Base-by-base conservation (phyloP, 2,113 vertebrate genomes). In the Myanophis thanlyinensis region DNA sequence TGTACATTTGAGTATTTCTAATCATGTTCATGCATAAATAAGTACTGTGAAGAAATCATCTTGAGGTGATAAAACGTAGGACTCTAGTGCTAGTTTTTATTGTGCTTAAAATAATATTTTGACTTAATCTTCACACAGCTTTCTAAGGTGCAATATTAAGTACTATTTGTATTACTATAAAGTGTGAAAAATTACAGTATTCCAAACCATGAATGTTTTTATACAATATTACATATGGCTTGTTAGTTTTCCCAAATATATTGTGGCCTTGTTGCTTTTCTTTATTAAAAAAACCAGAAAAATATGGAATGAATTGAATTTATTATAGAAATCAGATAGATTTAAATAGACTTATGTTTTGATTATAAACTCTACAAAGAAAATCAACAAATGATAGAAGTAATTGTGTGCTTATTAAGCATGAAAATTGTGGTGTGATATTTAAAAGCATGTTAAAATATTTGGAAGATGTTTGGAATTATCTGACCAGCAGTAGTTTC, bases 321-420 rank as follows among this genome's bases (percentile, higher is more conserved):
- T 93, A 67, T 93, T 54, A 48, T 48, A 88, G 48, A 93, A 93
- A 6, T 87, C 25, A 27, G 23, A 40, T 87, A 18, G n/a, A 80
- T 93, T 90, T 87, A 91, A 91, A 90, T 53, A 80, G 53, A 46
- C 48, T 94, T 94, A 47, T 93, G 52, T 52, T 88, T 94, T 54
- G 35, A 35, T 59, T 86, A 86, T 54, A 92, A 88, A 87, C 23
- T 87, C 23, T 93, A 88, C 44, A 89, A 27, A 93, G 87, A 46
- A 27, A 90, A 49, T 94, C 88, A 90, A 84, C 18, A 48, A 89
- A 90, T 91, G 93, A 96, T 91, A 87, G 89, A 89, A 92, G 89
- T 89, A 49, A 2, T 93, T 0, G 20, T 88, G 93, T 56, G 87
- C 18, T 13, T 93, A 12, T 84, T 95, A 94, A 94, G 22, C 52